Percentiles rank a stretch among this genome's conserved stretches.
phyloP scores from a whole-genome alignment of 2,113 vertebrate species.

The Ranitomeya variabilis region DNA sequence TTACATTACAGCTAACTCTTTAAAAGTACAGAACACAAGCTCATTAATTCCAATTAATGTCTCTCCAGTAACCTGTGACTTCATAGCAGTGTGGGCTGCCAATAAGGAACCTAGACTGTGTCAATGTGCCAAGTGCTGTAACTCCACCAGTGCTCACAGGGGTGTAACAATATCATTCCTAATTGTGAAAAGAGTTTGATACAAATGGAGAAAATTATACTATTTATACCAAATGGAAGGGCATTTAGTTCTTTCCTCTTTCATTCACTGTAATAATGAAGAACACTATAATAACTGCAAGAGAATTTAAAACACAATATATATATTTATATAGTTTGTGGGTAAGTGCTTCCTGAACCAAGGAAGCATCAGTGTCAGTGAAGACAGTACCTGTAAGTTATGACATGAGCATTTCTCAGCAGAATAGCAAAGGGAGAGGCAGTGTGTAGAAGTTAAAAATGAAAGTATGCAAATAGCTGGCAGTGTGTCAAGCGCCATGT shows the following conservation, averaged over 20 bases:
- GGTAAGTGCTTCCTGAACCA: no score
- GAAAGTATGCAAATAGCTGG: no score
- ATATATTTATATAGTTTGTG: no score
- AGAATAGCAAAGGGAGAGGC: no score
- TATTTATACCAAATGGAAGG: not conserved
- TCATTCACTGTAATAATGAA: not conserved
- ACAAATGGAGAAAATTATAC: not conserved
- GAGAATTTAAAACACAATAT: no score
- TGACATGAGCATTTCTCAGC: no score
- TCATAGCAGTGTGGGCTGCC: not conserved
- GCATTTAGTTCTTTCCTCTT: not conserved
- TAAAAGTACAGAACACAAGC: not conserved
- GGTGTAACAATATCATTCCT: not conserved
- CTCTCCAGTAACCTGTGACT: not conserved
- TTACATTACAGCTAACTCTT: not conserved
- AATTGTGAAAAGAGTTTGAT: not conserved
- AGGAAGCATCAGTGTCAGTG: no score
- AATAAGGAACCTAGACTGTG: not conserved
- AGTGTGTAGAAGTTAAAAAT: no score
- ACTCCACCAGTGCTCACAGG: not conserved
- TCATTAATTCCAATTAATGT: constrained; percentile 3
- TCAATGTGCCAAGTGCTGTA: not conserved
- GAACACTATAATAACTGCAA: not conserved
- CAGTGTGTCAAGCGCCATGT: no score
- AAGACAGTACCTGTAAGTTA: no score